phyloP scores from a whole-genome alignment of 2,113 vertebrate genomes.

The Castor canadensis region DNA sequence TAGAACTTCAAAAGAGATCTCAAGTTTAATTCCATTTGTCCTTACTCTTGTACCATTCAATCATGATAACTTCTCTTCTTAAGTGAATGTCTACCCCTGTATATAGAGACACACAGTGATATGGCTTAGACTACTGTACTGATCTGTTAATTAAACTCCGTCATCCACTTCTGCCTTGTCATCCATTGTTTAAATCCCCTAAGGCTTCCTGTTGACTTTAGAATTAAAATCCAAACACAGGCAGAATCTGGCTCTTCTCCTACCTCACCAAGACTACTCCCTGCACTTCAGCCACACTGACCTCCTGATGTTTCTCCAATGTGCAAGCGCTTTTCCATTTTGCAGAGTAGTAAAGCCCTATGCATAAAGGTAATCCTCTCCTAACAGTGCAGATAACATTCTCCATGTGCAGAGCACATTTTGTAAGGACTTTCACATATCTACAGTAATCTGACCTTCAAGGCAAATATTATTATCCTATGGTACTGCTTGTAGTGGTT shows the following conservation, averaged over 20 bases:
- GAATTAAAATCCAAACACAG: neutral
- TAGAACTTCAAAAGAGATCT: neutral
- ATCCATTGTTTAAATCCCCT: neutral
- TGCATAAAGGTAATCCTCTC: neutral
- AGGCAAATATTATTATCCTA: neutral
- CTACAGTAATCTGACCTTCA: neutral
- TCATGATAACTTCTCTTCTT: neutral
- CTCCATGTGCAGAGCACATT: neutral
- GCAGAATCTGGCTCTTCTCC: neutral
- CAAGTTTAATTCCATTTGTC: neutral
- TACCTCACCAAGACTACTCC: neutral
- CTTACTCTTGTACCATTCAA: neutral
- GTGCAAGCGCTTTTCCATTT: neutral
- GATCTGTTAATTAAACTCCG: neutral
- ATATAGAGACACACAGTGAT: neutral
- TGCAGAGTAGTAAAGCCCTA: neutral
- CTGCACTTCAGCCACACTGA: neutral
- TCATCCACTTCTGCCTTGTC: neutral
- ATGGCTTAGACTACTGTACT: neutral
- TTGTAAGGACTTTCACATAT: neutral
- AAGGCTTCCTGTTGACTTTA: neutral
- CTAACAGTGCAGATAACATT: neutral
- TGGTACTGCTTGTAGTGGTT: neutral
- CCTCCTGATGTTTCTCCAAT: neutral
- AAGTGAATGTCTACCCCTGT: neutral